Base-by-base conservation (phyloP, 2,888 invertebrate genomes). In the Noctua janthe region DNA sequence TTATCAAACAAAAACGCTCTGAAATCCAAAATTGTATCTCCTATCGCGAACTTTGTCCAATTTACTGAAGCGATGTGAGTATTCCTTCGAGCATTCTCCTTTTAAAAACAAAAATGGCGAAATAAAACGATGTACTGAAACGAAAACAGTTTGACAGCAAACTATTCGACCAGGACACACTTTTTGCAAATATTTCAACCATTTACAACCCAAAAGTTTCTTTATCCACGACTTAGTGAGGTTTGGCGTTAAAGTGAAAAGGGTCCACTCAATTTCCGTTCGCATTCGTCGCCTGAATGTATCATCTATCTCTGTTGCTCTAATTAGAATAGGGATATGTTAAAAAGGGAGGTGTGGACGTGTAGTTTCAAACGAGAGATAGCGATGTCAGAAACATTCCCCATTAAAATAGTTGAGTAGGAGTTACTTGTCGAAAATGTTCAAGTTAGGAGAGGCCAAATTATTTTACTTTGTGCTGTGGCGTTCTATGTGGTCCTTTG, bases 191-290 rank as follows among this genome's bases (percentile, higher is more conserved):
- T 81, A 83, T 86, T 80, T 81, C 77, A 82, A 74, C 74, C 75
- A 83, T 87, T 80, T 79, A 81, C 80, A 76, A 87, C 80, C 83
- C 82, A 82, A 88, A 90, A 88, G 82, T 84, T 91, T 87, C 82
- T 81, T 83, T 84, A 86, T 84, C 82, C 86, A 23, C 74, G 69
- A 81, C 86, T 88, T 82, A 80, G 76, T 81, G 76, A 84, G 83
- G 86, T 87, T 87, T 84, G 80, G 80, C 78, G 84, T 86, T 86
- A 83, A 87, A 92, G 92, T 94, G 94, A 94, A 92, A 93, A 94
- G 94, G 94, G 94, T 95, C 92, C 85, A 87, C 90, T 91, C 93
- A 94, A 94, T 95, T 94, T 94, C 94, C 94, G 93, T 85, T 86
- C 84, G 81, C 87, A 89, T 88, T 89, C 88, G 84, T 84, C 71